Conservation (phyloP, 2,797 vertebrate genomes). For the Steatocranus sp. region DNA sequence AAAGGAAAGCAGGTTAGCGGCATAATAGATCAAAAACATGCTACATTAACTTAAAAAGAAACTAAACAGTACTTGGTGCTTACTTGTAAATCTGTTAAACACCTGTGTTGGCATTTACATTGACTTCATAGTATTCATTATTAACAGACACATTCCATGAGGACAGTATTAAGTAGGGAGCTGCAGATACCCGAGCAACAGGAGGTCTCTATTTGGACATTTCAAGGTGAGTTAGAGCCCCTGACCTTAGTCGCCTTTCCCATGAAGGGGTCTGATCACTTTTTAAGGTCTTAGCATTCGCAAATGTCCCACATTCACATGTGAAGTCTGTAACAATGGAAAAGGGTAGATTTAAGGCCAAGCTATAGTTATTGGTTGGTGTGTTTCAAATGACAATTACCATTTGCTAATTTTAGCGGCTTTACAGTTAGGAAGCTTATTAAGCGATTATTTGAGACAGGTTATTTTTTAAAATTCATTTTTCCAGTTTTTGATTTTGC, state of each 20-base stretch:
- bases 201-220: constrained; percentile 57
- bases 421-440: neutral
- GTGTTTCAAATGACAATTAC: neutral
- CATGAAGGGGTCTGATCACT: constrained; percentile 31
- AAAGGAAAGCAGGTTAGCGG: neutral
- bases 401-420: neutral
- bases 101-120: neutral
- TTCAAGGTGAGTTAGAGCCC: constrained; percentile 63
- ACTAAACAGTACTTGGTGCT: neutral
- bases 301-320: neutral
- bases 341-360: neutral
- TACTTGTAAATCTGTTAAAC: constrained; percentile 10
- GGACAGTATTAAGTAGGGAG: constrained; percentile 19
- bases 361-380: neutral
- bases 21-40: neutral
- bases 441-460: neutral
- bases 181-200: constrained; percentile 34
- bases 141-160: constrained; percentile 48
- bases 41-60: neutral
- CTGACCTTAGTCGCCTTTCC: constrained; percentile 47
- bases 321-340: neutral
- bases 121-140: constrained; percentile 24
- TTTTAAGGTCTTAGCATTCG: neutral
- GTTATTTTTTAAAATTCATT: neutral
- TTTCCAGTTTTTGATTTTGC: neutral